Percentiles rank a stretch among this genome's conserved stretches.
Evolutionary conservation across 2,888 invertebrate genomes (phyloP).

Genomic region (Minunthozetes semirufus): DNA sequence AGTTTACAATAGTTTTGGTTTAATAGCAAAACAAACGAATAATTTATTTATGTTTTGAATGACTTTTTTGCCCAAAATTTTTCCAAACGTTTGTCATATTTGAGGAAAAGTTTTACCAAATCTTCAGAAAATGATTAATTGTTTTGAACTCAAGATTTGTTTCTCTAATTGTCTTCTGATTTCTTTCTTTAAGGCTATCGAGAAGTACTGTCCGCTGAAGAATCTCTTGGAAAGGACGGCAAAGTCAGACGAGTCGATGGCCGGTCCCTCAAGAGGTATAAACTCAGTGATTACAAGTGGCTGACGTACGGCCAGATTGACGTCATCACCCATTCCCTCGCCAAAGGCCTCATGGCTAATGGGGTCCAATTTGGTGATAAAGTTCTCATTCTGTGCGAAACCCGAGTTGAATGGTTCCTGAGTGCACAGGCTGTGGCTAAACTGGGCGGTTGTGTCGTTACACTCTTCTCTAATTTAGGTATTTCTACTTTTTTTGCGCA

Average conservation of each 20-base stretch:
- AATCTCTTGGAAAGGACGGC: conserved; percentile 21
- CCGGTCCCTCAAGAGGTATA: conserved; percentile 29
- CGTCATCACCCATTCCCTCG: conserved; percentile 65
- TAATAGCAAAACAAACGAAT: no score
- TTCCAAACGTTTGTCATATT: neutral
- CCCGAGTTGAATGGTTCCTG: conserved; percentile 95
- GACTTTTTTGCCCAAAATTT: no score
- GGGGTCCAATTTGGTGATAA: conserved; percentile 66
- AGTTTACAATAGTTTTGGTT: no score
- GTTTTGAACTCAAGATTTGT: no score
- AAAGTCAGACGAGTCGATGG: conserved; percentile 31
- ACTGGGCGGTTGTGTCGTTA: conserved; percentile 50
- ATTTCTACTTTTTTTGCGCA: no score
- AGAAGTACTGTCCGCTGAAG: conserved; percentile 30
- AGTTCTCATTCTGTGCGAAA: conserved; percentile 92
- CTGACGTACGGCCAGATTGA: conserved; percentile 71
- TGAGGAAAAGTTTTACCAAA: neutral
- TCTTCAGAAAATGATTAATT: no score
- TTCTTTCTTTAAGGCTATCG: conserved; percentile 27
- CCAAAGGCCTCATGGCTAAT: conserved; percentile 71
- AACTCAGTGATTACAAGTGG: conserved; percentile 86
- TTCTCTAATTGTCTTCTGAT: no score
- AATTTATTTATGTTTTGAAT: no score
- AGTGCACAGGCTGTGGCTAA: conserved; percentile 94
- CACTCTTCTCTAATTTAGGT: conserved; percentile 36